Conservation (phyloP, 53 echinoderm and acorn worm species). For the Actinopyga echinites region DNA sequence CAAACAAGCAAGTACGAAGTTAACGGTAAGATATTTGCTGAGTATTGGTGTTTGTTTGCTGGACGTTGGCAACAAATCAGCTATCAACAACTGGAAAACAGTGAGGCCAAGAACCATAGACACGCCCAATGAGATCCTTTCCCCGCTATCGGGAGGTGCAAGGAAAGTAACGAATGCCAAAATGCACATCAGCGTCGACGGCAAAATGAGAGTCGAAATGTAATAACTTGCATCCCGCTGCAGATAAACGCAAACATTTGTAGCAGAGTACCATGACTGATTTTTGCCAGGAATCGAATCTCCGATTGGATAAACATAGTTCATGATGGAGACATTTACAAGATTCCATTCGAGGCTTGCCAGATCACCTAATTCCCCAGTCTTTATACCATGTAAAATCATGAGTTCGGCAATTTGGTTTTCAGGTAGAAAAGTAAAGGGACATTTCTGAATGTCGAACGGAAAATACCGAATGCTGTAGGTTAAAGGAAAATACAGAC, state of each 20-base stretch:
- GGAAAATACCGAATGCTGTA: not conserved
- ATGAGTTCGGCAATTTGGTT: not conserved
- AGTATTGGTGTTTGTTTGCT: too few relatives aligned
- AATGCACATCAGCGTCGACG: not conserved
- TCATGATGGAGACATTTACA: not conserved
- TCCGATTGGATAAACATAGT: not conserved
- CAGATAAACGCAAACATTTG: not conserved
- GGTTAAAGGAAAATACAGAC: not conserved
- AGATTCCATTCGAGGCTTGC: not conserved
- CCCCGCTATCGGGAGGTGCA: too few relatives aligned
- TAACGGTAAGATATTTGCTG: too few relatives aligned
- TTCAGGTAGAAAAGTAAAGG: not conserved
- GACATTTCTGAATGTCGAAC: not conserved
- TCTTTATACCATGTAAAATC: not conserved
- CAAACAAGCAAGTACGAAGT: too few relatives aligned
- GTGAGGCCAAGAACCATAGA: too few relatives aligned
- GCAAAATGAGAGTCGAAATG: not conserved
- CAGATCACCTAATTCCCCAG: not conserved
- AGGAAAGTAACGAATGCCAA: not conserved
- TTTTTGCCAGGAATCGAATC: not conserved
- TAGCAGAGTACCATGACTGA: not conserved
- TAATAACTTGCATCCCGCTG: not conserved
- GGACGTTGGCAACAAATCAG: too few relatives aligned
- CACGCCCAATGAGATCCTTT: not conserved
- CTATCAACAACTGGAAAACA: too few relatives aligned